Evolutionary conservation across 2,888 invertebrate genomes (phyloP).

Genomic region (Epinotia ramella): DNA sequence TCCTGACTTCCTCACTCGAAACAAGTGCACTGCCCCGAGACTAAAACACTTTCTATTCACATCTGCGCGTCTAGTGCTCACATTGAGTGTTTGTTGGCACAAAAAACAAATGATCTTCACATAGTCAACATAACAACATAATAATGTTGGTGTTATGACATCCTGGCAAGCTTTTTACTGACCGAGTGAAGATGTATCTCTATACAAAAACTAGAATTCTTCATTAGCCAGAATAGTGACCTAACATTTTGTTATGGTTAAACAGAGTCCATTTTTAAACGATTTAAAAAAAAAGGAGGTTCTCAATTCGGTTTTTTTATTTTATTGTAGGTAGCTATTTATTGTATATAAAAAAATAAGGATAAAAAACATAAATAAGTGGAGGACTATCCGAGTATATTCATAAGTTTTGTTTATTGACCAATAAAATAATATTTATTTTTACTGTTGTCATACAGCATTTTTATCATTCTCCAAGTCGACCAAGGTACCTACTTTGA

Average conservation of each 20-base stretch:
- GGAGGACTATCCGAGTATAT: too few relatives aligned
- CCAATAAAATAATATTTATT: too few relatives aligned
- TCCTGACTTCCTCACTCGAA: conserved; percentile 45
- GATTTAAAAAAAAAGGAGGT: too few relatives aligned
- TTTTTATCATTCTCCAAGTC: background rate
- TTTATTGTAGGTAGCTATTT: too few relatives aligned
- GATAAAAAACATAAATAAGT: too few relatives aligned
- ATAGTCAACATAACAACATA: conserved; percentile 28
- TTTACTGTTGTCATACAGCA: background rate
- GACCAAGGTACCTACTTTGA: background rate
- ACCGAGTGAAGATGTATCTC: background rate
- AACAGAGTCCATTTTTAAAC: too few relatives aligned
- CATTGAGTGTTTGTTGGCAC: conserved; percentile 33
- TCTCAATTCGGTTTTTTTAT: too few relatives aligned
- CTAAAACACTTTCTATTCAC: conserved; percentile 46
- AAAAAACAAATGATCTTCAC: conserved; percentile 20
- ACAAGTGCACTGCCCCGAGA: conserved; percentile 44
- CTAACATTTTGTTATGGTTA: too few relatives aligned
- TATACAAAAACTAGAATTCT: too few relatives aligned
- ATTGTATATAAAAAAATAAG: too few relatives aligned
- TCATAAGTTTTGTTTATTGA: too few relatives aligned
- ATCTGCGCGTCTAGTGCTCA: conserved; percentile 37
- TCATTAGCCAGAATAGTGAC: too few relatives aligned
- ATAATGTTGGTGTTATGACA: conserved; percentile 27
- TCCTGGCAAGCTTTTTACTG: background rate